Evolutionary conservation across 2,888 invertebrate genomes (phyloP).

Genomic region (Criorhina ranunculi): DNA sequence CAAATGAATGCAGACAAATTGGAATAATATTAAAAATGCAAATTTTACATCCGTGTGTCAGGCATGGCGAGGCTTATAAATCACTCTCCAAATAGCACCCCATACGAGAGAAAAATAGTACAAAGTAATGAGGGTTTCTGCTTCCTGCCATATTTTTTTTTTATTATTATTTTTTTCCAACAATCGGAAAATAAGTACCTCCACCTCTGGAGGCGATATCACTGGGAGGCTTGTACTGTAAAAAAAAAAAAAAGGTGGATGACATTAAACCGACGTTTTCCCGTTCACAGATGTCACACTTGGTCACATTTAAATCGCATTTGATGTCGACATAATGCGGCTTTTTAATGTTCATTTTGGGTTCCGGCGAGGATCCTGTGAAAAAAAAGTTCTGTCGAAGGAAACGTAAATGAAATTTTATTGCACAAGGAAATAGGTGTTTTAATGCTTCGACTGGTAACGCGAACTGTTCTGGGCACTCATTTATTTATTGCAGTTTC

Average conservation of each 20-base stretch:
- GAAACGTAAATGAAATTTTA: conserved; percentile 74
- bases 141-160: conserved; percentile 19
- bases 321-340: conserved; percentile 76
- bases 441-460: conserved; percentile 56
- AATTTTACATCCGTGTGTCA: conserved; percentile 65
- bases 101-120: conserved; percentile 50
- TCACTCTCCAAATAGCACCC: conserved; percentile 67
- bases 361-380: conserved; percentile 14
- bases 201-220: conserved; percentile 29
- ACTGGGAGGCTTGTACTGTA: conserved; percentile 46
- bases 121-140: conserved; percentile 69
- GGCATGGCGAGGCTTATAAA: conserved; percentile 66
- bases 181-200: conserved; percentile 72
- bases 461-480: background rate
- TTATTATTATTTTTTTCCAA: conserved; percentile 21
- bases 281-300: conserved; percentile 75
- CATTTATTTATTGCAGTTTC: conserved; percentile 56
- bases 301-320: conserved; percentile 77
- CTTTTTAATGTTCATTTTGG: conserved; percentile 74
- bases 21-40: conserved; percentile 73
- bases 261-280: conserved; percentile 69
- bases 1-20: conserved; percentile 46
- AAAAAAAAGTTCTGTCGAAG: conserved; percentile 16
- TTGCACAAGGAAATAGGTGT: conserved; percentile 70
- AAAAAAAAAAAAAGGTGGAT: conserved; percentile 43